Base-by-base conservation (phyloP, 2,888 invertebrate species). In the Lycaena phlaeas region DNA sequence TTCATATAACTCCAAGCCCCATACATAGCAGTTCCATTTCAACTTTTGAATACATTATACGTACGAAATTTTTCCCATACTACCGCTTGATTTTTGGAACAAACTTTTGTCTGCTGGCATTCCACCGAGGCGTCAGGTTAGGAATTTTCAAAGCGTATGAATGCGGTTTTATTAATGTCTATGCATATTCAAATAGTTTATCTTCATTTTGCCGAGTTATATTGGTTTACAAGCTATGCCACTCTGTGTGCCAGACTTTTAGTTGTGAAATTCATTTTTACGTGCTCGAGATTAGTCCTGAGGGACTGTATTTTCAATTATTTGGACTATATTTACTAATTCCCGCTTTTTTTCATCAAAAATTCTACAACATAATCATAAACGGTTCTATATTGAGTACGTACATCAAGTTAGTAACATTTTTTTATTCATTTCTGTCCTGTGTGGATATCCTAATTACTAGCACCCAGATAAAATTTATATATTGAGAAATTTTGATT, bases 171-270 rank as follows among this genome's bases (percentile, higher is more conserved):
- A 73, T 69, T 68, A 68, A 61, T 50, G 61, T 57, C 59, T 59
- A 65, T 76, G 72, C 68, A 77, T 76, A 74, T 74, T 70, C 58
- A 71, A 71, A 61, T 51, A 66, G 68, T 67, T 64, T 45, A 52
- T 59, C 59, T 65, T 61, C 62, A 64, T 64, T 68, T 54, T 36
- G 42, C 48, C 48, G 45, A 57, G 59, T 54, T 63, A 52, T 49
- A 57, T 53, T 41, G 46, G 45, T 38, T 44, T 43, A 53, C 55
- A 47, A 27, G 46, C 37, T 49, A 48, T 36, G 45, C 45, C 50
- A 48, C 50, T 52, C 45, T 11, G 45, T 42, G 30, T 10, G 27
- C 17, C 17, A 34, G 15, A 25, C 26, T 30, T 37, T 25, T 43
- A 26, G 36, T 42, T 38, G 36, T 40, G 38, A 37, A 34, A 22